Percentiles rank a stretch among this genome's conserved stretches.
Evolutionary conservation across 1,140 invertebrate species (phyloP).

Genomic region (Aleiodes sp.): DNA sequence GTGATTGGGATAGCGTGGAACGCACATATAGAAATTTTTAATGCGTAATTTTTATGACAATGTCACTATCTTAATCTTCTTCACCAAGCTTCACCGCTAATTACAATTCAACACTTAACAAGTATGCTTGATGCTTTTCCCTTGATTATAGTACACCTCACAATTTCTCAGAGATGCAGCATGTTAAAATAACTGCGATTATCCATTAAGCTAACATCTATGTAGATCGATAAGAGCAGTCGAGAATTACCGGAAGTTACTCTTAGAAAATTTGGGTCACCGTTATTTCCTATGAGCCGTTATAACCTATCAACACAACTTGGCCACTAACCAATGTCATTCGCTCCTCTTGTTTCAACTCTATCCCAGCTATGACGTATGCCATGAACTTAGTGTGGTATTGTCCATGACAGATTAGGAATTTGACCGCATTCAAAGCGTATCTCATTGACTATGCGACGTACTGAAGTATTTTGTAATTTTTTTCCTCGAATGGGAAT

Average conservation of each 20-base stretch:
- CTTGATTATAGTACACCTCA: too few relatives aligned
- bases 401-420: conserved; percentile 20
- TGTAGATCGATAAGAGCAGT: conserved; percentile 32
- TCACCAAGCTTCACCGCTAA: too few relatives aligned
- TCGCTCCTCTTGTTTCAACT: conserved; percentile 26
- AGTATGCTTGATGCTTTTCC: too few relatives aligned
- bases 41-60: too few relatives aligned
- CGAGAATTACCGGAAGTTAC: conserved; percentile 33
- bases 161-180: background rate
- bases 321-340: conserved; percentile 43
- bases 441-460: conserved; percentile 18
- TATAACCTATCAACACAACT: conserved; percentile 42
- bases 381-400: conserved; percentile 6
- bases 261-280: conserved; percentile 36
- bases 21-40: too few relatives aligned
- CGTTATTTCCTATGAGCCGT: background rate
- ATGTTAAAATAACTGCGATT: conserved; percentile 17
- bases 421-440: conserved; percentile 23
- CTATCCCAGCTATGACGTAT: conserved; percentile 19
- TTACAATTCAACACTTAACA: too few relatives aligned
- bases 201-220: background rate
- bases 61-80: too few relatives aligned
- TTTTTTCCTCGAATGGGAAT: background rate
- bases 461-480: background rate
- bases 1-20: too few relatives aligned